Conservation (phyloP, 2,888 invertebrate species). For the Limnephilus rhombicus region DNA sequence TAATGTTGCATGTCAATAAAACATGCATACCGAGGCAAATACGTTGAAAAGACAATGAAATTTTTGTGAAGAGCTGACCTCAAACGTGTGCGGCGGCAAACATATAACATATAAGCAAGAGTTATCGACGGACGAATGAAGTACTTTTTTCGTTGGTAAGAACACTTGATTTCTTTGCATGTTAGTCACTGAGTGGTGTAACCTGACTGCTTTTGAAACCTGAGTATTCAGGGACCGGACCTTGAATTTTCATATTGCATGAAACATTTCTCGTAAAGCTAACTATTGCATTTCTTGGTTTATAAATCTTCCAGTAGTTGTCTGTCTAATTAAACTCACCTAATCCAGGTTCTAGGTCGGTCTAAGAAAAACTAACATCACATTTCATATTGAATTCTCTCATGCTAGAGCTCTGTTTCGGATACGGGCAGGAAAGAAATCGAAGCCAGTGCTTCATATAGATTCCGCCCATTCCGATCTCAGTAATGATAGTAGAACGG, state of each 20-base stretch:
- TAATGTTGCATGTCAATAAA: too few relatives aligned
- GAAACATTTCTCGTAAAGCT: not conserved
- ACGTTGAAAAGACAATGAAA: not conserved
- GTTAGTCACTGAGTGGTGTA: too few relatives aligned
- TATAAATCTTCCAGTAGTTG: too few relatives aligned
- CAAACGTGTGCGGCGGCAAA: not conserved
- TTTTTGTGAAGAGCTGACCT: not conserved
- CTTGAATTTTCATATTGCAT: too few relatives aligned
- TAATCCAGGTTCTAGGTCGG: not conserved
- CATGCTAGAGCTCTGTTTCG: not conserved
- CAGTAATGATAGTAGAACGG: not conserved
- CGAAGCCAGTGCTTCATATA: not conserved
- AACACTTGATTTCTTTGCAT: too few relatives aligned
- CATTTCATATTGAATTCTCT: not conserved
- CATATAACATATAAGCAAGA: not conserved
- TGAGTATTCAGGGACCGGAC: too few relatives aligned
- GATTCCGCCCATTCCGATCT: constrained; percentile 37
- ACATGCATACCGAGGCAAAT: too few relatives aligned
- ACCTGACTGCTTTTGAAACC: too few relatives aligned
- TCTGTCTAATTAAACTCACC: not conserved
- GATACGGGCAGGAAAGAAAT: constrained; percentile 41
- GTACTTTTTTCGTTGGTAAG: too few relatives aligned
- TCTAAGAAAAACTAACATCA: not conserved
- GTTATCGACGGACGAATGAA: not conserved
- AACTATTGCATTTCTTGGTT: not conserved